Base-by-base conservation (phyloP, 2,888 invertebrate species). In the Stenichneumon culpator region DNA sequence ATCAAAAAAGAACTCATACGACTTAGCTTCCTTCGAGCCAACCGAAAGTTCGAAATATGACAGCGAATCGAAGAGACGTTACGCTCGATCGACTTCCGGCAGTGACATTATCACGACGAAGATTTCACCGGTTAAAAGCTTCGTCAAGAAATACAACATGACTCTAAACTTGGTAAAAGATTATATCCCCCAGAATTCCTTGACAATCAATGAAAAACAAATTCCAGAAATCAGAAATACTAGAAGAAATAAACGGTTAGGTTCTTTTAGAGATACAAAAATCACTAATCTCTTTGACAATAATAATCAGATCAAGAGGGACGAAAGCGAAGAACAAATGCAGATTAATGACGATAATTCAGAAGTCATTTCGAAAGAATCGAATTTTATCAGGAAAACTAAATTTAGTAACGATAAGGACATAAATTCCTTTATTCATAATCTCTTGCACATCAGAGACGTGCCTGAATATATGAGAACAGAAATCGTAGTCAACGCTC, bases 61-160 rank as follows among this genome's bases (percentile, higher is more conserved):
- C 11, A 60, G 19, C 32, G 65, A 70, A 16, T 19, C 83, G 39
- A 84, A 80, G 47, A 81, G 16, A 50, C 84, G 68, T 50, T 65
- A 57, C 36, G 7, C 19, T 57, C 78, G 69, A 39, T 78, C 83
- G 5, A 60, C 52, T 50, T 69, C 68, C 16, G 47, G 39, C 28
- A 68, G 57, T 25, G 52, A 84, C 16, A 0, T 65, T n/a, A 22
- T 57, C 6, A 44, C 52, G 7, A 79, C 79, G 0, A 83, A 75
- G 6, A 47, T 39, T n/a, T 89, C 90, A 87, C 90, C 91, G 2
- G 90, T 91, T 3, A 54, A 86, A 19, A 80, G 69, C 70, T 91
- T 91, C 52, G 89, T 87, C 19, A 83, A 84, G 22, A 90, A 88
- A 74, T 92, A 91, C 77, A 90, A 91, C 82, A 74, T 92, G 47